Base-by-base conservation (phyloP, 2,113 vertebrate species). In the Salvelinus sp. region DNA sequence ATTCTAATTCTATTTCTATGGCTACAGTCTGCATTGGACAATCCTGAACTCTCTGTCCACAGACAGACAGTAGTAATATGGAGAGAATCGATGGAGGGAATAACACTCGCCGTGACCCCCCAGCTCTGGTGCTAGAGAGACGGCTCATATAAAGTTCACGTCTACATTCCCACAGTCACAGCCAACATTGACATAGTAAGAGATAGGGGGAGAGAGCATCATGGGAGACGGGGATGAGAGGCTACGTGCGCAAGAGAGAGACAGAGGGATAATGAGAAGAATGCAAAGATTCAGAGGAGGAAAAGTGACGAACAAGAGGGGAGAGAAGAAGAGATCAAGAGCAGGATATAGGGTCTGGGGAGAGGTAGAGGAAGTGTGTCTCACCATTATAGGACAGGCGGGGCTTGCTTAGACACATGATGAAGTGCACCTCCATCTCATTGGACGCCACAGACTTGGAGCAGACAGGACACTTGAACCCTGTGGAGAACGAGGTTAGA, bases 361-460 rank as follows among this genome's bases (percentile, higher is more conserved):
- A 13, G 68, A n/a, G 63, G 58, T 3, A 10, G 38, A 44, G 38
- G 38, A 12, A 44, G 38, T 9, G 22, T 25, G 70, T 28, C 90
- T 94, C 94, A 98, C 98, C 98, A 0, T 99, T 99, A 89, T 99
- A 99, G 86, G 98, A 99, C 91, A 99, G 96, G 86, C 97, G 97
- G 80, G 98, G 98, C 93, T 99, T 99, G 95, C 97, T 99, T 90
- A 99, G 92, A 98, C 98, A 99, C 98, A 99, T 98, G 92, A 99
- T 97, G 95, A 99, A 99, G 95, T 99, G 97, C 93, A 99, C 97
- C 92, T 99, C 98, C 96, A 98, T 98, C 90, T 99, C 98, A 62
- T 97, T 97, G 75, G 98, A 98, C 75, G 96, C 96, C 95, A 99
- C 97, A 20, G 97, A 98, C 94, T 99, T 99, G 92, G 97, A 99